A percentile compares a stretch with the other conserved stretches of the same genome.
Conservation (phyloP, 2,888 invertebrate species). For the Epirrhoe tristata region DNA sequence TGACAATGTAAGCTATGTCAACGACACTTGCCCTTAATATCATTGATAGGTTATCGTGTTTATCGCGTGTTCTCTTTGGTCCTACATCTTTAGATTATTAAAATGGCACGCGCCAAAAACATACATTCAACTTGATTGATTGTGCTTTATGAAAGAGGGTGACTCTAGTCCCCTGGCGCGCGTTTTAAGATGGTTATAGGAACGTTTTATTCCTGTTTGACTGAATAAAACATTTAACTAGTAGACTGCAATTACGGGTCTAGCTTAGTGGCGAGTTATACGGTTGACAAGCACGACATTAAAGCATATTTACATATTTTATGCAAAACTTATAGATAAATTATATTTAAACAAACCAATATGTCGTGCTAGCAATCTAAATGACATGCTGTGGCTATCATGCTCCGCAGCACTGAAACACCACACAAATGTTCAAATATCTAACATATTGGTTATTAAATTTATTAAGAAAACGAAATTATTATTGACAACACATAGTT, state of each 20-base stretch:
- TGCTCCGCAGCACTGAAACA: constrained; percentile 44
- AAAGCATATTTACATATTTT: constrained; percentile 29
- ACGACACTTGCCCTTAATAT: constrained; percentile 47
- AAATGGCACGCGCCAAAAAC: constrained; percentile 42
- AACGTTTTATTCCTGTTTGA: constrained; percentile 41
- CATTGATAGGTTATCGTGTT: constrained; percentile 45
- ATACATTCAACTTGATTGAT: constrained; percentile 41
- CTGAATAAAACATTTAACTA: constrained; percentile 40
- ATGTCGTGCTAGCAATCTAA: constrained; percentile 39
- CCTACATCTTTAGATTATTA: constrained; percentile 36
- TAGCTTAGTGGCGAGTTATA: constrained; percentile 50
- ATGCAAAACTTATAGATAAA: constrained; percentile 35
- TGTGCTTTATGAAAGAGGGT: constrained; percentile 35
- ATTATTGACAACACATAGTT: constrained; percentile 27
- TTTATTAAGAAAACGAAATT: constrained; percentile 33
- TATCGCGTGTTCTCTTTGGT: constrained; percentile 46
- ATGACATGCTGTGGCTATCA: constrained; percentile 37
- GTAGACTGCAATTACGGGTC: constrained; percentile 60
- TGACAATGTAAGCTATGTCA: constrained; percentile 51
- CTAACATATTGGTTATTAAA: constrained; percentile 31
- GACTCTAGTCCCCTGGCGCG: constrained; percentile 26
- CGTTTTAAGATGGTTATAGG: constrained; percentile 38
- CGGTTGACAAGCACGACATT: constrained; percentile 42
- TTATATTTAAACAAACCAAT: constrained; percentile 32
- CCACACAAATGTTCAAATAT: constrained; percentile 43